Evolutionary conservation across 2,797 vertebrate genomes (phyloP).

Genomic region (Lagocephalus sceleratus): DNA sequence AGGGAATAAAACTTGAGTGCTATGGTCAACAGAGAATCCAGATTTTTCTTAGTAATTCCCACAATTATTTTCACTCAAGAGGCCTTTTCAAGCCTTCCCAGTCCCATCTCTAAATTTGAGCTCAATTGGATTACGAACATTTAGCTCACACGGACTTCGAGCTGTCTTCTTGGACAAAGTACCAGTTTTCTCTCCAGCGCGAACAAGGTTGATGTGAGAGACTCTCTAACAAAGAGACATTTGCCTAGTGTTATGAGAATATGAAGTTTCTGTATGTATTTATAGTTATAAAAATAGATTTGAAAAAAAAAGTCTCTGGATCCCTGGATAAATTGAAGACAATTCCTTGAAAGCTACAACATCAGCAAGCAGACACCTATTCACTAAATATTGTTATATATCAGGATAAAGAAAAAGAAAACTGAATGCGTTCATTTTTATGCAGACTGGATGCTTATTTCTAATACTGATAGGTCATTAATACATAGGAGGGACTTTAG

Average conservation of each 20-base stretch:
- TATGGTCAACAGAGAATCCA: neutral
- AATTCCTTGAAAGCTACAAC: neutral
- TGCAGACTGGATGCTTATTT: neutral
- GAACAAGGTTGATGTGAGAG: neutral
- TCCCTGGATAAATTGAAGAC: neutral
- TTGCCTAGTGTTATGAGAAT: no score
- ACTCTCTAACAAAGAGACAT: neutral
- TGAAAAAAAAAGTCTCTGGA: neutral
- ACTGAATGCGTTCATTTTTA: neutral
- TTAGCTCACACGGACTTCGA: constrained; percentile 20
- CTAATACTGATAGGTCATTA: neutral
- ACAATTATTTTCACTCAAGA: constrained; percentile 35
- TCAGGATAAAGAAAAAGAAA: neutral
- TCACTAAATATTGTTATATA: neutral
- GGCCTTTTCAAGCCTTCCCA: constrained; percentile 7
- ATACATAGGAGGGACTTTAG: neutral
- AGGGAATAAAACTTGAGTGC: constrained; percentile 19
- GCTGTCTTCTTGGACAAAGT: constrained; percentile 20
- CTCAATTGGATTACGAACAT: constrained; percentile 37
- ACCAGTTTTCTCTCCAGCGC: constrained; percentile 8
- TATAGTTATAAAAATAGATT: neutral
- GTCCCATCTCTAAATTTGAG: constrained; percentile 36
- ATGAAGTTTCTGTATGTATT: neutral
- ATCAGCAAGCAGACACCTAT: neutral
- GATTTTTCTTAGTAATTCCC: constrained; percentile 23